Base-by-base conservation (phyloP, 2,113 vertebrate species). In the Hirundichthys speculiger region DNA sequence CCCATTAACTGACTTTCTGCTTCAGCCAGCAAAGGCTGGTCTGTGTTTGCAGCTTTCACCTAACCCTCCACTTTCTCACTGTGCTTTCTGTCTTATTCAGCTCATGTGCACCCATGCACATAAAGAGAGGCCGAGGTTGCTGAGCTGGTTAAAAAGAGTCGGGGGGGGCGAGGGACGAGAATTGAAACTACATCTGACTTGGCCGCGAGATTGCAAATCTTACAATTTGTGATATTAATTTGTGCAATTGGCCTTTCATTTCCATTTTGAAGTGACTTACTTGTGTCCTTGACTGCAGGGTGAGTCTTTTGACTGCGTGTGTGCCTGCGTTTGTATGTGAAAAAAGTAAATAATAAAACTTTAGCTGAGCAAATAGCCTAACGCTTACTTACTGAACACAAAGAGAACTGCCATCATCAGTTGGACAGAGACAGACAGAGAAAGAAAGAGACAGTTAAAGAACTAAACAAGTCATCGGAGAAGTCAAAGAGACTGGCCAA, bases 181-280 rank as follows among this genome's bases (percentile, higher is more conserved):
- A 77, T 27, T 73, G 56, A 80, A 75, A 59, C 60, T 46, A 48
- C 67, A 79, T 78, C 71, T 77, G 75, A 67, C 47, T 19, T 73
- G 64, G 72, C 57, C 63, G 34, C 69, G 70, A 48, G 20, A 84
- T 30, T 78, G 72, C 54, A 77, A 41, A 79, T 67, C 52, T 75
- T 66, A 68, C 60, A 73, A 61, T 85, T 69, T 70, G 74, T 52
- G 73, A 71, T 82, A 80, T 76, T 16, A 56, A 42, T 34, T 69
- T 55, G 63, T 22, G 22, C 58, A 77, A 77, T 45, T 72, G 67
- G 55, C 63, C 73, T 83, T 84, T 83, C 63, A 86, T 86, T 90
- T 85, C 69, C 74, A 65, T 75, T 66, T 65, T 41, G 56, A 54
- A 83, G 40, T 82, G 75, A 83, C 42, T 75, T 75, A 70, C 57